Evolutionary conservation across 2,797 vertebrate genomes (phyloP), one percentile per base, ranked within the genome.

Genomic region (Yasuhikotakia modesta): DNA sequence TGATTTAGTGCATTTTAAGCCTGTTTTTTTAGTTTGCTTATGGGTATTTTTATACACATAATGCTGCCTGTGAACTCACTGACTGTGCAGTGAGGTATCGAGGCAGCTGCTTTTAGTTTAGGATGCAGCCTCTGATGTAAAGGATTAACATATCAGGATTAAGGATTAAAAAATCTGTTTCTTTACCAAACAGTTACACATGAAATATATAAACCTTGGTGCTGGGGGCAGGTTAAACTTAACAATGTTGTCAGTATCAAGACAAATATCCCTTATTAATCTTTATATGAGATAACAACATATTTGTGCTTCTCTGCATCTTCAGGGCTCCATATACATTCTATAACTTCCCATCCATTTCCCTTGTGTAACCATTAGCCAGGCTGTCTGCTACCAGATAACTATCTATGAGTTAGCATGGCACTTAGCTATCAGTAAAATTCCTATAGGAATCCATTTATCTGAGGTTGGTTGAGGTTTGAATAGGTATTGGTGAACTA

Each of bases 401-500:
- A 93, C 90, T 82, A 87, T 78, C 81, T 87, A 84, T 93, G 94
- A 91, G 90, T 93, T 83, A 87, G 86, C 0, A 4, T n/a, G 0
- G 77, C 82, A 77, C 50, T 82, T 82, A 81, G 81, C 85, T 74
- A 76, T 81, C 81, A 88, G 87, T 84, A 78, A 87, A 89, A 91
- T 91, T 92, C 90, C 88, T 81, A 90, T 90, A 85, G 70, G 93
- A 94, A 92, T 87, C 92, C 92, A 93, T 94, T 94, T 95, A 94
- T 97, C 96, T 93, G 91, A 90, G 91, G 55, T 21, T 53, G 11
- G 19, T n/a, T 0, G 52, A 32, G 71, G 43, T 55, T 43, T 77
- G 45, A 70, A 73, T 79, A 77, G 48, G 79, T 94, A 94, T 94
- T 92, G 90, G 92, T 90, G 91, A 94, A 92, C 91, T 94, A 95